phyloP scores from a whole-genome alignment of 2,113 vertebrate species.

The Calonectris borealis region DNA sequence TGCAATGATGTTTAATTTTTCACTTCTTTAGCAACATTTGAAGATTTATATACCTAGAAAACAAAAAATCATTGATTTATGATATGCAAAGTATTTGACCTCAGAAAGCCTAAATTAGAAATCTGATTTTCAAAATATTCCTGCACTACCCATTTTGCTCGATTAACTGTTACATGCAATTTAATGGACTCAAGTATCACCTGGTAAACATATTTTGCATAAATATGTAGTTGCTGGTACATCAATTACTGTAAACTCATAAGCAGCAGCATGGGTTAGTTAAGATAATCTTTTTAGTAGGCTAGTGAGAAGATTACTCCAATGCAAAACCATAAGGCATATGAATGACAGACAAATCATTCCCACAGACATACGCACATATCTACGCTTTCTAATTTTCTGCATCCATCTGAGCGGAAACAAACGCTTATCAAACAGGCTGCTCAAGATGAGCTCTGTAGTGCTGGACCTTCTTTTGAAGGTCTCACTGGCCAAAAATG shows the following conservation, averaged over 20 bases:
- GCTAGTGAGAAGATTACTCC: background rate
- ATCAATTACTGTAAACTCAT: background rate
- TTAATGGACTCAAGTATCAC: no score
- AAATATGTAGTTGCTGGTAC: background rate
- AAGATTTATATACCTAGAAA: background rate
- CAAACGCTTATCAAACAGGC: no score
- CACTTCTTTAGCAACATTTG: background rate
- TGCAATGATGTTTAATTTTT: background rate
- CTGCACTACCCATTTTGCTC: background rate
- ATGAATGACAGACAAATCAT: background rate
- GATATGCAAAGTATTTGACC: background rate
- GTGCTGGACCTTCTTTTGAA: background rate
- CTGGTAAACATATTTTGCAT: background rate
- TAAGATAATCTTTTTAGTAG: background rate
- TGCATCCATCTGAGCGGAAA: background rate
- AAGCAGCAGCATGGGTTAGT: background rate
- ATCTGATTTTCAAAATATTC: background rate
- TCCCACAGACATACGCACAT: rapidly evolving
- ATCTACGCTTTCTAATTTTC: background rate
- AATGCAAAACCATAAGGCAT: background rate
- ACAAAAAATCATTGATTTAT: background rate
- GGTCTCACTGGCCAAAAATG: background rate
- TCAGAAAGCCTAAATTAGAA: background rate
- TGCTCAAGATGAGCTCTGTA: background rate
- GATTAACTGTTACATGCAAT: background rate